phyloP scores from a whole-genome alignment of 2,797 vertebrate species.

The Aselliscus stoliczkanus region DNA sequence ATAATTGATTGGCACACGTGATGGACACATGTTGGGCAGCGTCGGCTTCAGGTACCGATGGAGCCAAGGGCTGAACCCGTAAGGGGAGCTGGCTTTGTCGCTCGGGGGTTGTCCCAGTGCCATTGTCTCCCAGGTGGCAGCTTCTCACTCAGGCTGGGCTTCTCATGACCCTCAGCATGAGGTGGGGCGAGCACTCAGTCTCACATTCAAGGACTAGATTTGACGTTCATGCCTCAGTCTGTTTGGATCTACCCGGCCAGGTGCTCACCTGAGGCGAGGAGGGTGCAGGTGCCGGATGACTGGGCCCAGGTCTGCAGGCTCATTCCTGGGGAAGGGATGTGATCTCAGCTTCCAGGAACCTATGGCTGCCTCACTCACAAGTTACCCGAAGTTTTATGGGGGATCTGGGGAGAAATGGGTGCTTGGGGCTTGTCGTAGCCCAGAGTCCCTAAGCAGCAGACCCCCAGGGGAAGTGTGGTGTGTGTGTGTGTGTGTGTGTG shows the following conservation, averaged over 20 bases:
- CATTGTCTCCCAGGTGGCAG: too few species aligned
- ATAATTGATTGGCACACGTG: rapidly evolving
- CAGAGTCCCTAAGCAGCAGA: neutral
- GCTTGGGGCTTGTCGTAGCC: too few species aligned
- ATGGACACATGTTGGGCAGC: rapidly evolving
- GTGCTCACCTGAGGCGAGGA: neutral
- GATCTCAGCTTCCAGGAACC: neutral
- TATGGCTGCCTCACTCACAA: neutral
- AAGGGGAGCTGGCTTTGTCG: rapidly evolving
- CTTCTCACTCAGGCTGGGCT: neutral
- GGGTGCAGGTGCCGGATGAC: too few species aligned
- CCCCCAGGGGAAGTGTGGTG: too few species aligned
- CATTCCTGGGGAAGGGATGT: neutral
- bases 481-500: too few species aligned
- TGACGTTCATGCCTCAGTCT: neutral
- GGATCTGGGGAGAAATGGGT: neutral
- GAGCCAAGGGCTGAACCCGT: too few species aligned
- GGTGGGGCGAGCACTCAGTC: rapidly evolving
- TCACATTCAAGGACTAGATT: neutral
- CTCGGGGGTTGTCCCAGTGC: neutral
- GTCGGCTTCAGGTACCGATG: rapidly evolving
- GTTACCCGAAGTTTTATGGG: neutral
- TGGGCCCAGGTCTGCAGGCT: neutral
- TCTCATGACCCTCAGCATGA: neutral
- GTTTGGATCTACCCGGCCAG: neutral